Percentiles rank a stretch among this genome's conserved stretches.
Conservation (phyloP, 2,113 vertebrate species). For the Megaleporinus macrocephalus region DNA sequence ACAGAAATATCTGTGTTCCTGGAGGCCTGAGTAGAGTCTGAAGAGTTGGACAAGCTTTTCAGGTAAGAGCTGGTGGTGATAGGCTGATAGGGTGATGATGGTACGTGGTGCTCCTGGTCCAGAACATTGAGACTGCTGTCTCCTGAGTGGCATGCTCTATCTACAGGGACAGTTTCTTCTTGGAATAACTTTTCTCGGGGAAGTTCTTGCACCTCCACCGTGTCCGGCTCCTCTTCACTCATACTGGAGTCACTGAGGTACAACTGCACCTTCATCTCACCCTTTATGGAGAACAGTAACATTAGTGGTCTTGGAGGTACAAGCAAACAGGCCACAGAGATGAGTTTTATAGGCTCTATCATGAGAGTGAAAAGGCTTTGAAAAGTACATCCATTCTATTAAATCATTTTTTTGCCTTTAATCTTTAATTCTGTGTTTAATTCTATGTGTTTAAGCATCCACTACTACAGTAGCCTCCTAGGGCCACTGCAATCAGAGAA, state of each 20-base stretch:
- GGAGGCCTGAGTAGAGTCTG: constrained; percentile 66
- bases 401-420: no score
- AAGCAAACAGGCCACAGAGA: neutral
- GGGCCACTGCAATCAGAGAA: no score
- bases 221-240: constrained; percentile 62
- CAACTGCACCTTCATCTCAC: constrained; percentile 61
- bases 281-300: constrained; percentile 52
- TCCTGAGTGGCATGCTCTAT: neutral
- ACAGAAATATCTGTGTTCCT: constrained; percentile 64
- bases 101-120: neutral
- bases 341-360: neutral
- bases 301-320: neutral
- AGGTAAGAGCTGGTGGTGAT: constrained; percentile 68
- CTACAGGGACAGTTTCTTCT: neutral
- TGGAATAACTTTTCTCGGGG: constrained; percentile 40
- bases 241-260: constrained; percentile 53
- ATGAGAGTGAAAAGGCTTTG: neutral
- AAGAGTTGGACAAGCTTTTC: constrained; percentile 74
- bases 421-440: no score
- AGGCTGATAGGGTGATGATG: constrained; percentile 37
- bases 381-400: neutral
- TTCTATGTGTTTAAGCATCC: no score
- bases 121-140: neutral
- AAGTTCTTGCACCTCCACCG: constrained; percentile 72
- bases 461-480: no score